phyloP scores from a whole-genome alignment of 2,888 invertebrate species.

The Lathronympha strigana region DNA sequence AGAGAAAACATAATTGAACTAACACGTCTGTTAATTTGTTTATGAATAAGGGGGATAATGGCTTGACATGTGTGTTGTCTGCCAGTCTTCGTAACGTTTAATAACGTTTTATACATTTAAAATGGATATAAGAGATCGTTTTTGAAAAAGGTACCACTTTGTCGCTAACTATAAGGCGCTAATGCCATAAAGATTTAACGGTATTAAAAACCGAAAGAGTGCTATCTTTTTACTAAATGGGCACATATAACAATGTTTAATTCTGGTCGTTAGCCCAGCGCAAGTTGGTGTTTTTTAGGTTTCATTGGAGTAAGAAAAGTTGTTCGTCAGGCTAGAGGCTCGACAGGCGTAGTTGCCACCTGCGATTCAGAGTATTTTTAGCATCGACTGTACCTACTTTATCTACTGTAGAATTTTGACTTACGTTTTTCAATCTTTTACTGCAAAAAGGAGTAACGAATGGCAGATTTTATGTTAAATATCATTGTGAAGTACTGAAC shows the following conservation, averaged over 20 bases:
- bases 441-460: not conserved
- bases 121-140: no score
- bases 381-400: not conserved
- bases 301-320: slow-evolving; percentile 23
- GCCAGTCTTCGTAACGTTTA: no score
- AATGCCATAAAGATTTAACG: not conserved
- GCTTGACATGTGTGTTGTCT: no score
- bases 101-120: no score
- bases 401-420: not conserved
- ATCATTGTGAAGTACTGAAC: no score
- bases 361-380: slow-evolving; percentile 18
- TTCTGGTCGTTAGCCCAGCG: slow-evolving; percentile 10
- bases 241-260: not conserved
- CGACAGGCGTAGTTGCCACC: slow-evolving; percentile 4
- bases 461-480: not conserved
- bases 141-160: no score
- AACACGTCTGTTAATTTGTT: no score
- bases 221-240: no score
- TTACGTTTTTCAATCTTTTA: not conserved
- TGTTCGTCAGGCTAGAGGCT: slow-evolving; percentile 12
- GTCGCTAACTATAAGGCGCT: not conserved
- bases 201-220: not conserved
- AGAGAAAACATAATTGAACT: no score
- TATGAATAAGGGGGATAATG: no score
- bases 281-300: slow-evolving; percentile 20